Base-by-base conservation (phyloP, 2,888 invertebrate genomes). In the Tenthredo livida region DNA sequence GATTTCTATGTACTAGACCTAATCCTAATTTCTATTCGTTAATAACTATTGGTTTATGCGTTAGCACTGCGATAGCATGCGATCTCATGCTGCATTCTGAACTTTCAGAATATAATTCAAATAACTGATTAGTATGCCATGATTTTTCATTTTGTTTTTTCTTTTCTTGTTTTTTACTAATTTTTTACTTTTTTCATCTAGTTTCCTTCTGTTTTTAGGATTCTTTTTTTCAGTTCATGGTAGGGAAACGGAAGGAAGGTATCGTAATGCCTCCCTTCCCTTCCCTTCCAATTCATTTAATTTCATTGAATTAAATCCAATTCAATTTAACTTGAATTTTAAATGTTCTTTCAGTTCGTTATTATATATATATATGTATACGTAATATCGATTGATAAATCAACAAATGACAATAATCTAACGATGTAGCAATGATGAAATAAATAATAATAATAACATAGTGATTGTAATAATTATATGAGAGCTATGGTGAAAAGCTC, bases 81-180 rank as follows among this genome's bases (percentile, higher is more conserved):
- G 82, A 77, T 67, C 67, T 83, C 82, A 83, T 83, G 82, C 82
- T 83, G 65, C 82, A 83, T 65, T 67, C 82, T 83, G 67, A 67
- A 67, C 67, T 83, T 83, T 83, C 67, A 83, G 67, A 65, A 83
- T 67, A 67, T 83, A 47, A 77, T 77, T 77, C 50, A 73, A 73
- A 73, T 43, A 73, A n/a, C 33, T 37, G n/a, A n/a, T 33, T 37
- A 70, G 17, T n/a, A 21, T 43, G 43, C 17, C 12, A 73, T 43
- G n/a, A 43, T 21, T 73, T 73, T 77, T 77, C 17, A 50, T 29
- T 25, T 50, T 21, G 10, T 43, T 29, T 50, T 77, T 77, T 29
- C 3, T 77, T 54, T 54, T 29, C 29, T 29, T 29, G 1, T 29
- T 29, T 29, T 29, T 29, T 29, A 2, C 2, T 29, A 1, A 29